Base-by-base conservation (phyloP, 2,113 vertebrate genomes). In the Myrmecophaga tridactyla region DNA sequence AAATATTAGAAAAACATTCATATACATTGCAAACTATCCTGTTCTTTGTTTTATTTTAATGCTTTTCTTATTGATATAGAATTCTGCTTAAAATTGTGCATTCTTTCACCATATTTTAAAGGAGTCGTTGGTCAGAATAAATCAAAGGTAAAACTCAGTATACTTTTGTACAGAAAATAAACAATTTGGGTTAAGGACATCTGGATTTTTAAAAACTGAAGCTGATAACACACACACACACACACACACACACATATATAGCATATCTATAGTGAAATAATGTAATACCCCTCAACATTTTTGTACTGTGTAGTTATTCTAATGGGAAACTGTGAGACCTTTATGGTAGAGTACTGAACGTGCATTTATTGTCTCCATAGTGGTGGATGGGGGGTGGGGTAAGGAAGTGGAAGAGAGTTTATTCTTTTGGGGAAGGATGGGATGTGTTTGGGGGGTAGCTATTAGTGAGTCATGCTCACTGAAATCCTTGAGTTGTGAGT, bases 11-110 rank as follows among this genome's bases (percentile, higher is more conserved):
- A 98, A 98, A 98, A 60, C 94, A 96, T 5, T 75, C 89, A 83
- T 97, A 95, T 97, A 96, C 89, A 97, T 97, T 90, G 34, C 48
- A 92, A 83, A 67, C 92, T 90, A 83, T 46, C 63, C 70, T 78
- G 46, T 84, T 90, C 11, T 89, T 89, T 94, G 72, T 96, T 91
- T 93, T 95, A 95, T 97, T 97, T 98, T 97, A 97, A 98, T 90
- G 4, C 60, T 90, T 90, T 51, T 58, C 92, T 96, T 89, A 87
- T 81, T 80, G 77, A 97, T 97, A 90, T 78, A 91, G 76, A 78
- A 86, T 94, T 97, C 51, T 80, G 43, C 96, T 93, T 89, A 86
- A 94, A 96, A 62, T 36, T 97, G 65, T 73, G 8, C 34, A 17
- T 86, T 92, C n/a, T 65, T 82, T 93, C 25, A 69, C 1, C n/a